Percentiles rank a stretch among this genome's conserved stretches.
phyloP scores from a whole-genome alignment of 2,888 invertebrate species.

The Tachystola acroxantha region DNA sequence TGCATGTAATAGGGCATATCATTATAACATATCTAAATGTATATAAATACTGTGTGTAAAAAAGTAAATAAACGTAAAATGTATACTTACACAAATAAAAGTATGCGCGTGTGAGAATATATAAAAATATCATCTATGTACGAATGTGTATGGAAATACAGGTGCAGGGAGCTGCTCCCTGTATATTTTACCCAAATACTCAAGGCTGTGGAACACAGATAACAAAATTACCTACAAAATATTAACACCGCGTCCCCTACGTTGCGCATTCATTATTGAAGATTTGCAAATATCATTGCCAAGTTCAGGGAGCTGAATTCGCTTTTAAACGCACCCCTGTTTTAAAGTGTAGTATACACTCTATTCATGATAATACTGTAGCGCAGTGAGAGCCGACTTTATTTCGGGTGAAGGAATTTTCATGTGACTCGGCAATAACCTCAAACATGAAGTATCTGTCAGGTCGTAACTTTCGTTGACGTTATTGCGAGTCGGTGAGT shows the following conservation, averaged over 20 bases:
- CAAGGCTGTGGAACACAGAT: constrained; percentile 49
- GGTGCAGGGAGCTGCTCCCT: no score
- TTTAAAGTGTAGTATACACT: constrained; percentile 35
- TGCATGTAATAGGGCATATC: no score
- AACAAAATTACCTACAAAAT: constrained; percentile 31
- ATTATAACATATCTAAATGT: no score
- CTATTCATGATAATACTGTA: constrained; percentile 4
- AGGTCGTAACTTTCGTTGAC: constrained; percentile 35
- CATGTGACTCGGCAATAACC: constrained; percentile 28
- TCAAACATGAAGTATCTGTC: constrained; percentile 41
- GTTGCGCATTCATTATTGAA: constrained; percentile 61
- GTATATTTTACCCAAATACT: constrained; percentile 12
- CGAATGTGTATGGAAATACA: no score
- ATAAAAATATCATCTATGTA: no score
- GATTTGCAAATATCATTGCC: constrained; percentile 55
- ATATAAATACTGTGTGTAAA: no score
- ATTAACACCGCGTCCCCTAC: constrained; percentile 31
- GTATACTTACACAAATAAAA: no score
- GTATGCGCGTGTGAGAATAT: no score
- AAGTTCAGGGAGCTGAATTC: constrained; percentile 24
- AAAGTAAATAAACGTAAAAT: no score
- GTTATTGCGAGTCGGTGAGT: constrained; percentile 35
- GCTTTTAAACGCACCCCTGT: constrained; percentile 38
- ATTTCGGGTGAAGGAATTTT: constrained; percentile 16
- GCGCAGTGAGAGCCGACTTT: constrained; percentile 6